Evolutionary conservation across 1,140 invertebrate genomes (phyloP).

Genomic region (Caenorhabditis tropicalis): DNA sequence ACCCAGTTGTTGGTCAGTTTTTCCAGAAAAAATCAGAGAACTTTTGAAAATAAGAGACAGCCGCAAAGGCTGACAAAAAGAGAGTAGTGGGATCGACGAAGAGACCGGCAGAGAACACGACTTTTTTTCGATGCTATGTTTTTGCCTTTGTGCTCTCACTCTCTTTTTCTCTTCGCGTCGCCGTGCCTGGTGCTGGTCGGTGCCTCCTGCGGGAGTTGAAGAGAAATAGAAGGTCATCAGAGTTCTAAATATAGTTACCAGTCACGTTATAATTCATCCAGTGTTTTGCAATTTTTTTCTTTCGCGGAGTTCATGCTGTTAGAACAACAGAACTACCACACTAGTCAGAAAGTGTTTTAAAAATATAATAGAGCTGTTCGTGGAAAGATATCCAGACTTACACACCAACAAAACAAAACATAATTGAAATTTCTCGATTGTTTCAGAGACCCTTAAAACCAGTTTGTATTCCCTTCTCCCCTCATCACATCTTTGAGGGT

Average conservation of each 20-base stretch:
- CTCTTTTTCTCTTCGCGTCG: not conserved
- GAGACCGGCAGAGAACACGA: slow-evolving; percentile 6
- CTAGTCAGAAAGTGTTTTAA: too few species aligned
- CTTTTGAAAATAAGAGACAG: not conserved
- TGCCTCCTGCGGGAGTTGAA: not conserved
- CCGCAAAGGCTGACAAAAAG: not conserved
- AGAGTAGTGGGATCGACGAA: not conserved
- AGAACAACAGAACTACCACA: too few species aligned
- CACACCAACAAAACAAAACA: too few species aligned
- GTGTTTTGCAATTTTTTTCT: too few species aligned
- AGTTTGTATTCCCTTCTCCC: too few species aligned
- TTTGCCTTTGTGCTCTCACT: not conserved
- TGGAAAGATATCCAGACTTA: too few species aligned
- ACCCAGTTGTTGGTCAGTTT: not conserved
- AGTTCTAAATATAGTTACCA: not conserved
- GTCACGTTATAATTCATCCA: too few species aligned
- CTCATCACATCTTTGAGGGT: not conserved
- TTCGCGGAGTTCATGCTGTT: too few species aligned
- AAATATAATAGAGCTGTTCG: too few species aligned
- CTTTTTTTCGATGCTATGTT: not conserved
- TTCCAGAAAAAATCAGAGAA: not conserved
- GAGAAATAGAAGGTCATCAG: not conserved
- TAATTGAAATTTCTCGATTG: too few species aligned
- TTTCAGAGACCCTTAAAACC: too few species aligned
- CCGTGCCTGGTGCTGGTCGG: not conserved